Evolutionary conservation across 2,113 vertebrate species (phyloP).

Genomic region (Psittacus erithacus): DNA sequence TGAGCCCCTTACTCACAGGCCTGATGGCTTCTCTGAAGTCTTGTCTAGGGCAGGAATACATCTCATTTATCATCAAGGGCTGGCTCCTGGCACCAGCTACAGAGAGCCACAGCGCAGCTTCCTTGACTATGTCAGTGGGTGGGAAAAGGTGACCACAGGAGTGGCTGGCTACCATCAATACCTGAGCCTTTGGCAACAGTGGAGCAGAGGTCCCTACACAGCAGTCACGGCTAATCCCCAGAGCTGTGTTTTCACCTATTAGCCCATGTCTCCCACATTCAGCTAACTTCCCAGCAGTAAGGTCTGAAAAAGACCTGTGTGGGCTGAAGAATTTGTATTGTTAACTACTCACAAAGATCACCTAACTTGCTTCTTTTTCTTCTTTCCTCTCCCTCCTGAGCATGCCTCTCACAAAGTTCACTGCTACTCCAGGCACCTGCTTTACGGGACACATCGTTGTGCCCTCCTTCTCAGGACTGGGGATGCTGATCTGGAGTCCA

Average conservation of each 20-base stretch:
- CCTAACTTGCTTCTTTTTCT: neutral
- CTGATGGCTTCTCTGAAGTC: neutral
- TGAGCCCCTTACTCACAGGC: neutral
- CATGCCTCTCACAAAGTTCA: neutral
- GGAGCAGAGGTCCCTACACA: neutral
- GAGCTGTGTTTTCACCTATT: neutral
- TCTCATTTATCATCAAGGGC: neutral
- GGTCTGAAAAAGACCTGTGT: neutral
- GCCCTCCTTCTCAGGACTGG: neutral
- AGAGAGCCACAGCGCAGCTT: neutral
- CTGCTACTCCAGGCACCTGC: neutral
- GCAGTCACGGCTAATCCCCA: neutral
- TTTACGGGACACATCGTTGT: accelerated
- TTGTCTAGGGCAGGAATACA: neutral
- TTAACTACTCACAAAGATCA: neutral
- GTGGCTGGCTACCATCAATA: too few species aligned
- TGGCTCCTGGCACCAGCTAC: neutral
- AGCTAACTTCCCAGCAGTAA: neutral
- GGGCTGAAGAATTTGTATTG: neutral
- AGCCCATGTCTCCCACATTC: too few species aligned
- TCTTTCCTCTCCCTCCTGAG: neutral
- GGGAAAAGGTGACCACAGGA: neutral
- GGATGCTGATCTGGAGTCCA: neutral
- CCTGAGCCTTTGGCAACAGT: neutral
- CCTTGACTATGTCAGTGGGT: neutral